phyloP scores from a whole-genome alignment of 2,797 vertebrate species.

The Peromyscus melanophrys region DNA sequence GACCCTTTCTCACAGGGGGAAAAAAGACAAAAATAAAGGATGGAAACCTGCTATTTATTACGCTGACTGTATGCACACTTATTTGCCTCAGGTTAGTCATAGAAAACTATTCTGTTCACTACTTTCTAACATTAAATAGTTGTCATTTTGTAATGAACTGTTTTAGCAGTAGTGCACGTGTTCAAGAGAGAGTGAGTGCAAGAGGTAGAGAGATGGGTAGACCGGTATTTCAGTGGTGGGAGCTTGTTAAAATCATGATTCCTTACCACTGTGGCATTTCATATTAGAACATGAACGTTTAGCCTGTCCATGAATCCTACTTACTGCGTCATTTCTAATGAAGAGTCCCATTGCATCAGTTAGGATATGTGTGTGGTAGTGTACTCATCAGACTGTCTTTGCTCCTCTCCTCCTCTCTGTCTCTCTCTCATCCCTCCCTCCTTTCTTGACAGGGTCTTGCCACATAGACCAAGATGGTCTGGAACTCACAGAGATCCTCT shows the following conservation, averaged over 20 bases:
- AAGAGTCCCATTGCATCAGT: neutral
- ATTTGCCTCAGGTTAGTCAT: constrained; percentile 65
- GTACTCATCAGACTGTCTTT: neutral
- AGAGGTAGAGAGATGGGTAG: neutral
- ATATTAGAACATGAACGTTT: constrained; percentile 50
- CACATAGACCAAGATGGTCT: neutral
- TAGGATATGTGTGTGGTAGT: neutral
- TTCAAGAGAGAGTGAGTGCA: neutral
- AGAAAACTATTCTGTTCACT: constrained; percentile 64
- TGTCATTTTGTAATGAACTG: neutral
- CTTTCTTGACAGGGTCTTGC: neutral
- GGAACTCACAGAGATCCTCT: neutral
- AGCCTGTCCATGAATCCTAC: neutral
- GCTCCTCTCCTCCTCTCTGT: neutral
- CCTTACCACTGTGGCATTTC: constrained; percentile 27
- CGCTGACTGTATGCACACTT: neutral
- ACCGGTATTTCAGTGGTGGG: neutral
- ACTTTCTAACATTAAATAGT: constrained; percentile 49
- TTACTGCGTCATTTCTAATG: neutral
- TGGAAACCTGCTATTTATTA: constrained; percentile 39
- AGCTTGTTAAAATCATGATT: constrained; percentile 50
- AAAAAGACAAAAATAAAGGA: neutral
- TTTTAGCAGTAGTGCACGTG: neutral
- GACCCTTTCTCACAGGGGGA: neutral
- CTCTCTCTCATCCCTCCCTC: too few relatives aligned